These are phyloP conservation scores for Redunca redunca DNA, from an alignment of 2,113 vertebrate genomes.

Conservation along the genomic window DNA sequence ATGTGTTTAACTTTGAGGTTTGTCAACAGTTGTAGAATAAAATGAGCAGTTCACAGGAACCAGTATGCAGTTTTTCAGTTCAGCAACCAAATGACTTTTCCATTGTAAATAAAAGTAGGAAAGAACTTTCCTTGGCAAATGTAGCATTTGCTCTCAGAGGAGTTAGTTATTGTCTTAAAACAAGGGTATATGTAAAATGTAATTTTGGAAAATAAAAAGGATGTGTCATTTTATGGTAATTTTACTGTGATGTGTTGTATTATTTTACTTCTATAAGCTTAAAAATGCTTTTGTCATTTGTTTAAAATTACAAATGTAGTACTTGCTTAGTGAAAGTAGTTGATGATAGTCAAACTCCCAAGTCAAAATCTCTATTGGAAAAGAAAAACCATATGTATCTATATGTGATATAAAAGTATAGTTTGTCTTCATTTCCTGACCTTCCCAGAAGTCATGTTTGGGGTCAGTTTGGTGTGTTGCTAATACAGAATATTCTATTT, in stretches of 20 bases:
- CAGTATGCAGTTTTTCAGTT: background rate
- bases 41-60: constrained; percentile 20
- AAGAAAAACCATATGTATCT: background rate
- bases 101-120: constrained; percentile 50
- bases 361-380: background rate
- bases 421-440: background rate
- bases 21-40: constrained; percentile 47
- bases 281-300: background rate
- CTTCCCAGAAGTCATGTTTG: background rate
- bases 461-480: background rate
- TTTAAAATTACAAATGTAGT: background rate
- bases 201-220: constrained; percentile 49
- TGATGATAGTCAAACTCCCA: background rate
- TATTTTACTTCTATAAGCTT: background rate
- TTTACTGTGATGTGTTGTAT: background rate
- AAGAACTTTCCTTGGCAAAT: constrained; percentile 10
- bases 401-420: background rate
- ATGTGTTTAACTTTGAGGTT: constrained; percentile 46
- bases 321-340: background rate
- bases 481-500: background rate
- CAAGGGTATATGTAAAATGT: background rate
- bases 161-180: constrained; percentile 45
- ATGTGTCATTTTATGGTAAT: constrained; percentile 17
- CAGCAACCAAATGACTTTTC: constrained; percentile 39
- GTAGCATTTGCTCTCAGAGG: constrained; percentile 24